These are phyloP conservation scores for Lordiphosa fenestrarum DNA, from an alignment of 2,888 invertebrate species.

Conservation along the genomic window DNA sequence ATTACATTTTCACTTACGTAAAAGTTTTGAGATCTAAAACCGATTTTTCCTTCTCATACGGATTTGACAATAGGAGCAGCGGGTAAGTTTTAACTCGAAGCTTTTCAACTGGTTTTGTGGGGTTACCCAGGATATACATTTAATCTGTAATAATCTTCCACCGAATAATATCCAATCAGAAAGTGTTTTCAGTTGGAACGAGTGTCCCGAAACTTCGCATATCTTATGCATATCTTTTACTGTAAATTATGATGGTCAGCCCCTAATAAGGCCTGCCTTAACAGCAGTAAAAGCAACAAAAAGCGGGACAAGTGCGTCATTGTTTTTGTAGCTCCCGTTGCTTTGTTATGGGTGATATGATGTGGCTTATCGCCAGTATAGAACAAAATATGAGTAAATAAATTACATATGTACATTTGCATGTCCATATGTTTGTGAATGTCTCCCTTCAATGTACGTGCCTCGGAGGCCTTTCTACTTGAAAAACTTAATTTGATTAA, in stretches of 20 bases:
- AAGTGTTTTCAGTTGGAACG: too few relatives aligned
- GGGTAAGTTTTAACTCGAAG: too few relatives aligned
- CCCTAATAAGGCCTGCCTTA: conserved; percentile 36
- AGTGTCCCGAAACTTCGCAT: too few relatives aligned
- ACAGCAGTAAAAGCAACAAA: conserved; percentile 6
- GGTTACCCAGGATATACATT: too few relatives aligned
- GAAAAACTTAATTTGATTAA: conserved; percentile 52
- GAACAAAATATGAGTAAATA: conserved; percentile 6
- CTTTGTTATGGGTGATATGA: conserved; percentile 29
- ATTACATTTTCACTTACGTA: too few relatives aligned
- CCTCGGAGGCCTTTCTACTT: conserved; percentile 41
- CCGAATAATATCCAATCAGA: too few relatives aligned
- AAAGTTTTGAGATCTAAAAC: too few relatives aligned
- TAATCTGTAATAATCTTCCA: too few relatives aligned
- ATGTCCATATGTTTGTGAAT: neutral
- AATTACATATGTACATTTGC: conserved; percentile 1
- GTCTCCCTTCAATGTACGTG: conserved; percentile 8
- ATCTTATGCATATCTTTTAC: too few relatives aligned
- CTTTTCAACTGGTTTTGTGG: too few relatives aligned
- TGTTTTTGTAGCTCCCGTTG: conserved; percentile 41
- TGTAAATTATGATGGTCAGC: conserved; percentile 2
- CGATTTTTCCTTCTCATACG: too few relatives aligned
- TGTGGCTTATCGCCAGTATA: conserved; percentile 49
- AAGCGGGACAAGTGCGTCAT: conserved; percentile 62
- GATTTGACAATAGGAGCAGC: too few relatives aligned